Evolutionary conservation across 2,888 invertebrate genomes (phyloP), one percentile per base, ranked within the genome.

Genomic region (Andrena marginata): DNA sequence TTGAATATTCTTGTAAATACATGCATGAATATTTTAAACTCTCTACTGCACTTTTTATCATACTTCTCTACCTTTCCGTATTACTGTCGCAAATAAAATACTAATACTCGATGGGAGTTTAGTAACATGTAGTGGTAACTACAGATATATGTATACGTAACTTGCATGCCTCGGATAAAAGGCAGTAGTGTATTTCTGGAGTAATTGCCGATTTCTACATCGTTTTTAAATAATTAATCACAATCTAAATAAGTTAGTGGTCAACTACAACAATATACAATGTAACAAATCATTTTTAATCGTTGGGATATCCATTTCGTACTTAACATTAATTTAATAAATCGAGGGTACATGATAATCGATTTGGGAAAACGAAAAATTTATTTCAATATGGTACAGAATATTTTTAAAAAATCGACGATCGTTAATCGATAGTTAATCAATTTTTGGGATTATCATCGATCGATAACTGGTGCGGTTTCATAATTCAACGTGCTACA

Each of bases 1-100:
- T 80, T 81, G 80, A 80, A 80, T 72, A 80, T 80, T 80, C 80
- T 80, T 80, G 72, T 48, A 72, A 62, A 56, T 35, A 80, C 80
- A 80, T 80, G 81, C 81, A 78, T 7, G 42, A 49, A 23, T 59
- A 69, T 26, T 42, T 49, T 69, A 20, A 6, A 33, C 2, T 67
- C 5, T 4, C 59, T 74, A 62, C 42, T 80, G n/a, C 16, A 42
- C 54, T 29, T 20, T 35, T 59, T 49, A 23, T 49, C 4, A 6
- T 23, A 23, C 33, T 7, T 33, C 23, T 31, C 10, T 72, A 35
- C 26, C 35, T 20, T 42, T 51, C 48, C 48, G 1, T 31, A 23
- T 23, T 23, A 23, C 10, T 6, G n/a, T 26, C 48, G 26, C 10
- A 64, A 64, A 68, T n/a, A 31, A 59, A 48, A 20, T 64, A 56